phyloP scores from a whole-genome alignment of 2,113 vertebrate species.

The Microcebus griseorufus region DNA sequence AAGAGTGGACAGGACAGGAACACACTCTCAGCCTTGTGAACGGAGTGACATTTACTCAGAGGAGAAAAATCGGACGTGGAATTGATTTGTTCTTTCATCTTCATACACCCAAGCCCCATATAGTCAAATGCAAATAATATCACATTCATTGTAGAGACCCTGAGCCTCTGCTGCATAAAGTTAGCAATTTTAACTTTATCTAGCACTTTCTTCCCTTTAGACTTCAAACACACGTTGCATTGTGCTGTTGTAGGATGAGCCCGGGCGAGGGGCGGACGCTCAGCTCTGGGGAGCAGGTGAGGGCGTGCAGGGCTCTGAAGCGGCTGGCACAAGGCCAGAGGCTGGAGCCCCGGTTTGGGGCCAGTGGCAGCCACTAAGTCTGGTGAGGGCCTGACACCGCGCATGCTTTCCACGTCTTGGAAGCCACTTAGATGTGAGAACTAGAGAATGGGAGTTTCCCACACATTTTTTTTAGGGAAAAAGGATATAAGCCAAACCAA shows the following conservation, averaged over 20 bases:
- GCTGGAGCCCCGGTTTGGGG: background rate
- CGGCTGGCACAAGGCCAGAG: background rate
- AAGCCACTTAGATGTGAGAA: background rate
- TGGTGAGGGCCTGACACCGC: no score
- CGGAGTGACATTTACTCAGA: background rate
- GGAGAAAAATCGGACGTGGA: background rate
- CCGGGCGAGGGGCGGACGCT: background rate
- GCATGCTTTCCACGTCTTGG: background rate
- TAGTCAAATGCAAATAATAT: background rate
- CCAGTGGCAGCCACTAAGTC: no score
- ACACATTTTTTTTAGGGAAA: background rate
- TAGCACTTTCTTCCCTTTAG: background rate
- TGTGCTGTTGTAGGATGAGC: background rate
- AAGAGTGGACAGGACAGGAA: background rate
- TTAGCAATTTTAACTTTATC: background rate
- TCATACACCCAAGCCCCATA: background rate
- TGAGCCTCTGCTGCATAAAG: background rate
- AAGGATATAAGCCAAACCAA: fast-evolving
- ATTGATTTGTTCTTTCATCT: background rate
- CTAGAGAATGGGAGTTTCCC: background rate
- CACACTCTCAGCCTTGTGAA: background rate
- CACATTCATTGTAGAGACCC: background rate
- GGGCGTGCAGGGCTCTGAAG: background rate
- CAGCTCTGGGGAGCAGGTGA: background rate
- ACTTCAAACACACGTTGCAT: background rate